Conservation (phyloP, 1,140 invertebrate species). For the Archivesica marissinica region DNA sequence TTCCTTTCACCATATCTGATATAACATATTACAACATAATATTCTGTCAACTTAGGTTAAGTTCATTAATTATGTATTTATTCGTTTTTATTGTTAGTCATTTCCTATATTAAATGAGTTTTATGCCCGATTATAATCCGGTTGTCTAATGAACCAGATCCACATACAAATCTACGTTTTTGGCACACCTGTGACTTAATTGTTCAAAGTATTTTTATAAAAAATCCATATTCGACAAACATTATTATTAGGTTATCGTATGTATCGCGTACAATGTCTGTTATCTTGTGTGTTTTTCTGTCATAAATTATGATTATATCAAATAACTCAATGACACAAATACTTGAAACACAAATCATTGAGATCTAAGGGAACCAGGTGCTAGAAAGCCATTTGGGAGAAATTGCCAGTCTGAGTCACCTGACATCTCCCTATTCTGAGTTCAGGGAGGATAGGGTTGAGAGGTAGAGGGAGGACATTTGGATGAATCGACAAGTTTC, state of each 20-base stretch:
- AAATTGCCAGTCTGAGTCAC: no score
- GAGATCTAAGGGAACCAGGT: no score
- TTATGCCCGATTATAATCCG: neutral
- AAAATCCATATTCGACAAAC: neutral
- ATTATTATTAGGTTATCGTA: neutral
- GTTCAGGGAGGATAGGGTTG: no score
- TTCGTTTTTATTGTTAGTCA: neutral
- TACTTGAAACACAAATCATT: neutral
- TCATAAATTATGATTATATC: neutral
- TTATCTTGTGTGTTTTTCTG: neutral
- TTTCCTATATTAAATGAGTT: slow-evolving; percentile 12
- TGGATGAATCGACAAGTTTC: no score
- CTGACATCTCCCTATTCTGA: no score
- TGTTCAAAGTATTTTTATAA: neutral
- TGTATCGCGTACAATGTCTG: neutral
- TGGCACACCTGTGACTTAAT: slow-evolving; percentile 6
- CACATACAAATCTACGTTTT: neutral
- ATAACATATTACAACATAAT: no score
- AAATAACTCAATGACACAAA: neutral
- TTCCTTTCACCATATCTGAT: no score
- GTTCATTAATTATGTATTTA: slow-evolving; percentile 3
- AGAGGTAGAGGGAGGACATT: no score
- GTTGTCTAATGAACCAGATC: neutral
- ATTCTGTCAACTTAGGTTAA: no score
- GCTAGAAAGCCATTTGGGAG: no score